These are phyloP conservation scores for Chironomus tentans DNA, from an alignment of 2,888 invertebrate species.

Conservation along the genomic window DNA sequence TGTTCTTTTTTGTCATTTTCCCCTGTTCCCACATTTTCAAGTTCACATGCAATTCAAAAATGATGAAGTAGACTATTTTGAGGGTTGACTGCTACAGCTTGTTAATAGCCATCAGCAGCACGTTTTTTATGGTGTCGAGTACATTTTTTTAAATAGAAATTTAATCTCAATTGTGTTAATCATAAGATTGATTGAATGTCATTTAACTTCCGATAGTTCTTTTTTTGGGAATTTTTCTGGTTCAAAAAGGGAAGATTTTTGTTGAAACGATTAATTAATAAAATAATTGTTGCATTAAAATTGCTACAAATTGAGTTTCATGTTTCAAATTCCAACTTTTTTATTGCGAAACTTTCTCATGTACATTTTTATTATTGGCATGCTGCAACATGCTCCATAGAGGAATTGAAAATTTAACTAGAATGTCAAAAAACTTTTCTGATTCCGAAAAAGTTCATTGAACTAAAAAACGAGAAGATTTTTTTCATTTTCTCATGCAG, in stretches of 20 bases:
- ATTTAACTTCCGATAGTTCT: background rate
- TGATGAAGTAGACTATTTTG: background rate
- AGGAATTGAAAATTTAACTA: too few relatives aligned
- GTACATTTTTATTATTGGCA: too few relatives aligned
- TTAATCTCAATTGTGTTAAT: background rate
- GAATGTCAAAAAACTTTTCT: too few relatives aligned
- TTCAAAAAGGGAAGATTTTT: too few relatives aligned
- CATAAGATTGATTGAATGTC: background rate
- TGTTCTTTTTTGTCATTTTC: too few relatives aligned
- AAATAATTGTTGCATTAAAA: background rate
- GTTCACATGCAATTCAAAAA: too few relatives aligned
- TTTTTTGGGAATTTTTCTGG: too few relatives aligned
- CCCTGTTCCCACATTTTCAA: too few relatives aligned
- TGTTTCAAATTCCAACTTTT: background rate
- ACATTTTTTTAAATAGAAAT: background rate
- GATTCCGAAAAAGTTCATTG: background rate
- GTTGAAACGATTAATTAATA: background rate
- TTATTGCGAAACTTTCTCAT: background rate
- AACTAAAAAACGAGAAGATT: background rate
- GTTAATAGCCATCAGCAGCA: background rate
- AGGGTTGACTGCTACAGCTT: background rate
- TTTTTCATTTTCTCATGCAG: background rate
- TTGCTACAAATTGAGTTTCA: background rate
- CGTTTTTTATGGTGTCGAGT: background rate
- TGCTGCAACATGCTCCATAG: too few relatives aligned